Conservation (phyloP, 2,888 invertebrate species). For the Pyralis farinalis region DNA sequence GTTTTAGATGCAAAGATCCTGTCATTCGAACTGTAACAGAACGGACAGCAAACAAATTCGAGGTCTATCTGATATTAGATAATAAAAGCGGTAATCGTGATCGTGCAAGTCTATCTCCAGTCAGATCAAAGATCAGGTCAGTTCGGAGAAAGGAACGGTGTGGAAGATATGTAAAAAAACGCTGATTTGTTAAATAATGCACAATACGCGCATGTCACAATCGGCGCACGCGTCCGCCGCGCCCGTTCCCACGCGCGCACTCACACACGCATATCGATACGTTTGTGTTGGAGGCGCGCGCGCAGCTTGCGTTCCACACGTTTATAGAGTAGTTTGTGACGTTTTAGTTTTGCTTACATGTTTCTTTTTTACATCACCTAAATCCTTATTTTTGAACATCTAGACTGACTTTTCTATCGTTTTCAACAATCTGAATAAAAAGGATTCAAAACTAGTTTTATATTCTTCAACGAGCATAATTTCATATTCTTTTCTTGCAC, state of each 20-base stretch:
- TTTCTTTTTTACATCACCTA: constrained; percentile 4
- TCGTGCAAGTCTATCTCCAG: constrained; percentile 18
- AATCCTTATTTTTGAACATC: too few species aligned
- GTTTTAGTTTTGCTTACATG: constrained; percentile 4
- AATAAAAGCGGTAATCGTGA: constrained; percentile 20
- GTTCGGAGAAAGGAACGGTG: constrained; percentile 14
- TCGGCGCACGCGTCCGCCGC: constrained; percentile 67
- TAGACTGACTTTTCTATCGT: too few species aligned
- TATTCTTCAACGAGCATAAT: too few species aligned
- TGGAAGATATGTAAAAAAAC: constrained; percentile 20
- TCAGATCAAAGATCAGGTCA: constrained; percentile 10
- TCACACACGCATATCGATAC: constrained; percentile 31
- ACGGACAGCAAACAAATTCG: constrained; percentile 10
- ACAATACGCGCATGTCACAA: constrained; percentile 68
- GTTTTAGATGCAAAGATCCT: constrained; percentile 9
- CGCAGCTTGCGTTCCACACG: constrained; percentile 51
- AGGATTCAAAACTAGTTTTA: too few species aligned
- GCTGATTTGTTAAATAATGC: constrained; percentile 51
- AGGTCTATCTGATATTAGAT: constrained; percentile 12
- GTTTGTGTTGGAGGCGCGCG: constrained; percentile 50
- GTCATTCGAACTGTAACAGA: constrained; percentile 14
- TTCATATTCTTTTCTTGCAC: too few species aligned
- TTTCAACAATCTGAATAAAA: too few species aligned
- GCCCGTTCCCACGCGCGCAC: constrained; percentile 73
- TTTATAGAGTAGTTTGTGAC: constrained; percentile 35